Evolutionary conservation across 2,888 invertebrate species (phyloP).

Genomic region (Oxytorus armatus): DNA sequence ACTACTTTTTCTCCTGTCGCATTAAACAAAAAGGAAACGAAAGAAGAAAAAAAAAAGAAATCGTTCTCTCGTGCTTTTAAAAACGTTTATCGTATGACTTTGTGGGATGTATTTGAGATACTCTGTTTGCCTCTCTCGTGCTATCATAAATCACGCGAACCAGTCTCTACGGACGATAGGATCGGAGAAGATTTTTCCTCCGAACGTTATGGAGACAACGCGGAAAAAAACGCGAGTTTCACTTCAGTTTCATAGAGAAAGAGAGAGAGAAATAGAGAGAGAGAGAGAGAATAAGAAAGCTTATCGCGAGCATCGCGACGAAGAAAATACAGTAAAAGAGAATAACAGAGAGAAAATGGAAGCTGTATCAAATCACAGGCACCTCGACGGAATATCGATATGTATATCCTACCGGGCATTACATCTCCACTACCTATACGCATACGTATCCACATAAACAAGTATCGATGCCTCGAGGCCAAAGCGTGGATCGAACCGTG

Average conservation of each 20-base stretch:
- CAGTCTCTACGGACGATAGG: background rate
- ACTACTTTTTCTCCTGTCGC: too few relatives aligned
- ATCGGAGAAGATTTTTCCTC: background rate
- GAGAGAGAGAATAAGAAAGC: background rate
- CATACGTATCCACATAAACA: background rate
- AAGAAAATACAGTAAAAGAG: constrained; percentile 9
- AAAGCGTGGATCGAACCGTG: background rate
- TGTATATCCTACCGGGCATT: constrained; percentile 21
- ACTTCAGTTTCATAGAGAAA: background rate
- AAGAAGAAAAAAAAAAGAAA: too few relatives aligned
- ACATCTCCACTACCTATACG: background rate
- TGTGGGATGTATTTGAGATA: background rate
- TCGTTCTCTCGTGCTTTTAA: background rate
- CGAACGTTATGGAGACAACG: background rate
- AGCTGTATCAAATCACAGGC: constrained; percentile 32
- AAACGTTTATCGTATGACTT: background rate
- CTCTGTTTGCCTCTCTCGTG: background rate
- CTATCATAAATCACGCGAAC: constrained; percentile 22
- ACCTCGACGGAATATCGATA: constrained; percentile 36
- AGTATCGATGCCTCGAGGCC: background rate
- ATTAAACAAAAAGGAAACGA: too few relatives aligned
- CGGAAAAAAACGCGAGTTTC: background rate
- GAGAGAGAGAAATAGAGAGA: background rate
- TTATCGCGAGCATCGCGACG: background rate
- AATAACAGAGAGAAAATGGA: constrained; percentile 15